phyloP scores from a whole-genome alignment of 2,888 invertebrate genomes.

The Sphaeridia pumilis region DNA sequence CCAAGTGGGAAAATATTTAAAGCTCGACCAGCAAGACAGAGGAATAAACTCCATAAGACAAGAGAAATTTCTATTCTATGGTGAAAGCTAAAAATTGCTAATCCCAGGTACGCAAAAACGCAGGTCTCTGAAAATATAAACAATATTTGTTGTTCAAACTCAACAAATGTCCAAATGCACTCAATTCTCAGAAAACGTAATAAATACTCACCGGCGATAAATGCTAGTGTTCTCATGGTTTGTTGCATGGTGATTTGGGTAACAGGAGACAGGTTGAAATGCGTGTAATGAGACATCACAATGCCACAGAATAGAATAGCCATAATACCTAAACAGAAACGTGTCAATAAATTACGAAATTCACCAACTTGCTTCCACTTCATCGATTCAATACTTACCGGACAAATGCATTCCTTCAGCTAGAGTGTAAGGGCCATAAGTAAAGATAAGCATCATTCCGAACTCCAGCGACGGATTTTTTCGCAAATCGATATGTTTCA shows the following conservation, averaged over 20 bases:
- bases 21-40: slow-evolving; percentile 85
- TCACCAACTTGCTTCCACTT: neutral
- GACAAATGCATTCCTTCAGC: slow-evolving; percentile 93
- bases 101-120: slow-evolving; percentile 93
- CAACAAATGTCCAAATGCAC: neutral
- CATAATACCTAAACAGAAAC: slow-evolving; percentile 93
- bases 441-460: slow-evolving; percentile 96
- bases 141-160: neutral
- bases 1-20: slow-evolving; percentile 95
- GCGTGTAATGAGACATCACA: slow-evolving; percentile 99
- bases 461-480: slow-evolving; percentile 97
- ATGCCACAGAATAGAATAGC: slow-evolving; percentile 97
- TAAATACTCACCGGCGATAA: slow-evolving; percentile 73
- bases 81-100: slow-evolving; percentile 88
- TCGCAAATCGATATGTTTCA: slow-evolving; percentile 90
- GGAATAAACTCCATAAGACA: slow-evolving; percentile 85
- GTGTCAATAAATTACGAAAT: too few species aligned
- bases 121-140: slow-evolving; percentile 63
- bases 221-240: slow-evolving; percentile 91
- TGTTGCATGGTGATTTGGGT: slow-evolving; percentile 99
- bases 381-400: slow-evolving; percentile 44
- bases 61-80: slow-evolving; percentile 84
- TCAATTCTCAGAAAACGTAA: neutral
- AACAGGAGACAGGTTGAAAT: slow-evolving; percentile 93
- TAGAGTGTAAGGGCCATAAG: slow-evolving; percentile 94